Conservation (phyloP, 2,888 invertebrate genomes). For the Drosophila fungiperda region DNA sequence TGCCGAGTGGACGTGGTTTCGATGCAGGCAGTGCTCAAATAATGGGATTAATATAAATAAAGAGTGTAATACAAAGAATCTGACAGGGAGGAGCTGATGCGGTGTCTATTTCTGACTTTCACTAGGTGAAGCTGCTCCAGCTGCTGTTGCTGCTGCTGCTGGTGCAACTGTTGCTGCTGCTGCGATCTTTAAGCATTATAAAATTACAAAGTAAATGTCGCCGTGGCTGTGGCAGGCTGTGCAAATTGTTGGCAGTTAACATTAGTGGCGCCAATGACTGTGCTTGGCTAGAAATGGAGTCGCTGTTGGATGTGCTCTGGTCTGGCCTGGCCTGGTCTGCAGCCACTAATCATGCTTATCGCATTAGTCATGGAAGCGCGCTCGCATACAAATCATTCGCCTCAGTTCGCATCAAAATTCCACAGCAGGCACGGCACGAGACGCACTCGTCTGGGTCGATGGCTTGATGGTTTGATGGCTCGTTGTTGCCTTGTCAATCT, state of each 20-base stretch:
- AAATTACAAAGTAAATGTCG: conserved; percentile 73
- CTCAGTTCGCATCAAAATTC: conserved; percentile 76
- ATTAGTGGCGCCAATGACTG: conserved; percentile 66
- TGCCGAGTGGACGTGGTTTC: conserved; percentile 34
- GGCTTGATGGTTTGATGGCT: conserved; percentile 32
- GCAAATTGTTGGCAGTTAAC: conserved; percentile 67
- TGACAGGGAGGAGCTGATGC: conserved; percentile 13
- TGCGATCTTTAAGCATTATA: conserved; percentile 38
- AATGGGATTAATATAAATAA: conserved; percentile 53
- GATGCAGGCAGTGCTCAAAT: conserved; percentile 48
- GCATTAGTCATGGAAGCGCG: conserved; percentile 77
- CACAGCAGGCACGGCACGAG: conserved; percentile 42
- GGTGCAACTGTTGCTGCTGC: background rate
- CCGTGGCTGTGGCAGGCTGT: conserved; percentile 54
- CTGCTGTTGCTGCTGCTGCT: background rate
- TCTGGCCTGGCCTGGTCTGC: conserved; percentile 6
- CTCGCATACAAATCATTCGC: conserved; percentile 76
- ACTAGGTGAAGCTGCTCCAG: conserved; percentile 19
- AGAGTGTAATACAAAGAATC: conserved; percentile 21
- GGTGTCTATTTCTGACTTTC: conserved; percentile 45
- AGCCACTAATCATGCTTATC: conserved; percentile 79
- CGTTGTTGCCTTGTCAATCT: conserved; percentile 66
- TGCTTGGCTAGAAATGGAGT: conserved; percentile 16
- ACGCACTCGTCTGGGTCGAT: conserved; percentile 48
- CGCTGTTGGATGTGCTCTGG: background rate